Evolutionary conservation across 2,113 vertebrate genomes (phyloP).

Genomic region (Arvicanthis niloticus): DNA sequence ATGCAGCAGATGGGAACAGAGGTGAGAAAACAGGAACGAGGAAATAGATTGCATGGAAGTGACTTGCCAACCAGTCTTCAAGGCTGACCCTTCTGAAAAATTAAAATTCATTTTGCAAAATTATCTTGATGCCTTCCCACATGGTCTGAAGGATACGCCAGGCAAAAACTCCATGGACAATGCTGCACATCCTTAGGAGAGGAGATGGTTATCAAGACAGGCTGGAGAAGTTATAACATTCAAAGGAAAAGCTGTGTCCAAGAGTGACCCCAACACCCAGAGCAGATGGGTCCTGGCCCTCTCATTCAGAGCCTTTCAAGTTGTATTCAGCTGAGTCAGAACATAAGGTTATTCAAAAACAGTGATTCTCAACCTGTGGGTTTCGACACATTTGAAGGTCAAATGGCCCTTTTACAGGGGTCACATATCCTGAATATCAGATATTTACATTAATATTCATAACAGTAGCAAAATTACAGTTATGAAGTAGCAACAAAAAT

Average conservation of each 20-base stretch:
- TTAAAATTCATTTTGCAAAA: slow-evolving; percentile 20
- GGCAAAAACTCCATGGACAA: not conserved
- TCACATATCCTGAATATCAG: not conserved
- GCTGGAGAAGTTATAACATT: not conserved
- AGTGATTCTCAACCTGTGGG: too few relatives aligned
- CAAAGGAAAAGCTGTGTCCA: not conserved
- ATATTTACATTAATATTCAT: not conserved
- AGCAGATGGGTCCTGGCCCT: not conserved
- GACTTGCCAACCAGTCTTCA: not conserved
- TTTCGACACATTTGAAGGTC: too few relatives aligned
- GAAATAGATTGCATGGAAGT: slow-evolving; percentile 10
- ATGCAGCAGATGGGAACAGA: not conserved
- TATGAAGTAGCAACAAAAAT: not conserved
- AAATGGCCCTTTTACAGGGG: not conserved
- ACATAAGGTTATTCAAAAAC: not conserved
- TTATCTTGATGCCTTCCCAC: not conserved
- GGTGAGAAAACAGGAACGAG: not conserved
- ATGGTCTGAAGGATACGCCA: not conserved
- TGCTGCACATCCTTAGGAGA: not conserved
- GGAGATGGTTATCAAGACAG: not conserved
- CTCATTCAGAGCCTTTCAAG: not conserved
- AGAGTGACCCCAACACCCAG: not conserved
- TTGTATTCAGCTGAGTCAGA: not conserved
- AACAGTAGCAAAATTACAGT: not conserved
- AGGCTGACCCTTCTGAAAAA: slow-evolving; percentile 17